Base-by-base conservation (phyloP, 2,113 vertebrate species). In the Lethenteron reissneri region DNA sequence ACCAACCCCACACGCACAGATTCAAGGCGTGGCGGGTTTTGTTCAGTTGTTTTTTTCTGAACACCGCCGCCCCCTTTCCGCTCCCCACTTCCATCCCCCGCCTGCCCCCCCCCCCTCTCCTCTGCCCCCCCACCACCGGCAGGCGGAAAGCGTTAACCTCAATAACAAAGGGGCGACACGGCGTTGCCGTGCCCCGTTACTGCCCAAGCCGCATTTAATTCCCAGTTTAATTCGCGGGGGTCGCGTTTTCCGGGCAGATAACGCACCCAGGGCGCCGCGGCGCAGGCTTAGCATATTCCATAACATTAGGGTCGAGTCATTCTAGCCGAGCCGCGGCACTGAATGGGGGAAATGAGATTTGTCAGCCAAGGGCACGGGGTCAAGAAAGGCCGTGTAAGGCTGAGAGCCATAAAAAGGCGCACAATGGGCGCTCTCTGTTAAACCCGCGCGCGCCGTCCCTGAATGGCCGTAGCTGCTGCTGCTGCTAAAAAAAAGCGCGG, bases 241-340 rank as follows among this genome's bases (percentile, higher is more conserved):
- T 68, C 64, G 25, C n/a, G 64, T 68, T 68, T 68, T 68, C 25
- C n/a, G 25, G 64, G n/a, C 64, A 68, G 64, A 68, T 68, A 68
- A 68, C 64, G n/a, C 64, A 41, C 41, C 6, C 41, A 7, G 41
- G 41, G 64, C 25, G 64, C 64, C 64, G 25, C 25, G 25, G n/a
- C 64, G 25, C n/a, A n/a, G 25, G 64, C 64, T 68, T 68, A 68
- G 64, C 64, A 68, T 68, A 68, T 68, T 68, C 64, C 64, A 68
- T 68, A 68, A 25, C 64, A n/a, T 68, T 68, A 68, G 64, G n/a
- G 14, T 68, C 25, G 64, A n/a, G n/a, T 17, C 64, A 68, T n/a
- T 25, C n/a, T 25, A 68, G 64, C 64, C n/a, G 64, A n/a, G 60
- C 60, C n/a, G 11, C 64, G 25, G 64, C 64, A 11, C n/a, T 25